These are phyloP conservation scores for Boulengeromyrus knoepffleri DNA, from an alignment of 2,113 vertebrate genomes.

Conservation along the genomic window DNA sequence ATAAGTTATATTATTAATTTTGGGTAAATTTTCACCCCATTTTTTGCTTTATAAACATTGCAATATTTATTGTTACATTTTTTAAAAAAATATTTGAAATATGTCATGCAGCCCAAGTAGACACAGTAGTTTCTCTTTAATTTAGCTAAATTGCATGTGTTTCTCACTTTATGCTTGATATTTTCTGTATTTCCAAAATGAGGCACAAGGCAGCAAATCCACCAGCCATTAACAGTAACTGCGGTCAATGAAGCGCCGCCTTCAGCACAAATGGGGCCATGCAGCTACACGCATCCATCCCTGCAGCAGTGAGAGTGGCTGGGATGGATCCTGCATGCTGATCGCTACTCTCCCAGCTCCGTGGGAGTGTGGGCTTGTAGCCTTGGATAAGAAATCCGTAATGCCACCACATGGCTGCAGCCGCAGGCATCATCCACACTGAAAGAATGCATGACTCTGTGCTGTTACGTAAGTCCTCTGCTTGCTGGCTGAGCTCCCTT, in stretches of 20 bases:
- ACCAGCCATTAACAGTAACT: neutral
- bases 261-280: neutral
- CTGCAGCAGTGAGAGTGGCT: neutral
- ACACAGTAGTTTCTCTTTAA: neutral
- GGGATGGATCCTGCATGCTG: neutral
- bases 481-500: neutral
- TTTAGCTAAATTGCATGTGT: neutral
- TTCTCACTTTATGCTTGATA: neutral
- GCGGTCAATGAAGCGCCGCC: neutral
- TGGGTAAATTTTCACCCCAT: neutral
- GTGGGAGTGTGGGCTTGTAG: neutral
- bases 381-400: neutral
- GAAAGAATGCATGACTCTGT: conserved; percentile 1
- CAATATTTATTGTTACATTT: neutral
- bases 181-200: neutral
- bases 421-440: neutral
- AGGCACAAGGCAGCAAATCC: neutral
- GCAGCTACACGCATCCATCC: neutral
- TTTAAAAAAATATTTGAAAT: neutral
- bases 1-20: neutral
- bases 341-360: neutral
- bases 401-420: neutral
- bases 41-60: neutral
- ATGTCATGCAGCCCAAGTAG: neutral
- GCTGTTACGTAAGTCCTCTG: neutral